Evolutionary conservation across 2,888 invertebrate species (phyloP).

Genomic region (Metacarcinus magister): DNA sequence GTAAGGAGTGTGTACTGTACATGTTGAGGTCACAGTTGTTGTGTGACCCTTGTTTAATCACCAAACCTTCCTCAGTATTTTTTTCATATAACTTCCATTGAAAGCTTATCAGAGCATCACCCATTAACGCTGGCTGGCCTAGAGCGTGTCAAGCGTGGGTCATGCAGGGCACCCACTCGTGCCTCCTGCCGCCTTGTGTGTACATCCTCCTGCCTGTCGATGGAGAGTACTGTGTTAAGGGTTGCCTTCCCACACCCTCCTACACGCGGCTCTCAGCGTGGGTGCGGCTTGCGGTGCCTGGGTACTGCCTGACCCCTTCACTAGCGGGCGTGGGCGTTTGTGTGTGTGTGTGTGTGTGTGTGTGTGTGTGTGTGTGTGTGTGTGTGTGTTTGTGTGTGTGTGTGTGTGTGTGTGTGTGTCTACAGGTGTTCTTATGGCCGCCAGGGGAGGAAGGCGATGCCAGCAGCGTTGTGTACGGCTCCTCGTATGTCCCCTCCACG

Average conservation of each 20-base stretch:
- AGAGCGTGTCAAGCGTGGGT: no score
- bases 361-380: constrained; percentile 44
- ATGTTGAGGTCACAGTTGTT: no score
- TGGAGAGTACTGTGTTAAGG: not conserved
- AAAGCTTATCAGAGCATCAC: no score
- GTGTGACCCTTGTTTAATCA: no score
- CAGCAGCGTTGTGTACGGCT: constrained; percentile 69
- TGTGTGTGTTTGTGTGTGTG: constrained; percentile 19
- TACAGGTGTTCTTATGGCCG: constrained; percentile 65
- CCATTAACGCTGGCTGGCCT: no score
- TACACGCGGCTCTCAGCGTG: not conserved
- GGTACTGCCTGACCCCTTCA: not conserved
- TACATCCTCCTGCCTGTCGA: not conserved
- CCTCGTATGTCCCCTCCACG: constrained; percentile 76
- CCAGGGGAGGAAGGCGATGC: constrained; percentile 52
- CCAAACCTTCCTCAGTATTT: no score
- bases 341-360: constrained; percentile 44
- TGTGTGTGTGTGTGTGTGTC: not conserved
- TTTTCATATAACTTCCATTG: no score
- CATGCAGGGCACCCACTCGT: not conserved
- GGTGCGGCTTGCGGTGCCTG: not conserved
- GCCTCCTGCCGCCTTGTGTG: not conserved
- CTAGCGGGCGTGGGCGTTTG: not conserved
- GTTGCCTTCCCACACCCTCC: not conserved
- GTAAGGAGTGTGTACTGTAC: no score